Evolutionary conservation across 2,797 vertebrate species (phyloP), one percentile per base, ranked within the genome.

Genomic region (Lagothrix lagotricha): DNA sequence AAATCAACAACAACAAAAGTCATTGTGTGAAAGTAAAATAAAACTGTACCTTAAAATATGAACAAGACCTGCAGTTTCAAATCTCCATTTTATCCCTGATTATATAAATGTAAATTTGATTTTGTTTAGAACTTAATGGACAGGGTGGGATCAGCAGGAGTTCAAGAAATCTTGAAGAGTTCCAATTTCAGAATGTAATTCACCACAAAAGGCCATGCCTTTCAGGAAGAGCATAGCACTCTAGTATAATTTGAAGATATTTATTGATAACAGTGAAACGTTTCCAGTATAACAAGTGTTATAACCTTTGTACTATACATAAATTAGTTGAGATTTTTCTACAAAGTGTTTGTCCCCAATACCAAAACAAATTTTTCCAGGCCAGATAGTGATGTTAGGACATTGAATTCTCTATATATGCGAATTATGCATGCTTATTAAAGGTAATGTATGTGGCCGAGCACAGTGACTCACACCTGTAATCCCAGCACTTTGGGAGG

Each of bases 151-250:
- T 87, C 46, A 92, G 19, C 22, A 96, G 30, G 8, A 91, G 57
- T 92, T 96, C 57, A 97, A 93, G 86, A 97, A 98, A 96, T 3
- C 73, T 8, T 5, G 6, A 82, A 87, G 33, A 83, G 39, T 75
- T 97, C 14, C 96, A 28, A 88, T 2, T 94, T 97, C 80, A 64
- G 36, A 75, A 24, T 84, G 91, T 95, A 96, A 96, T 92, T 96
- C 64, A 97, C 33, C 39, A 82, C 4, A 96, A 77, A 30, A 94
- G 36, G 57, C 33, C 91, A 61, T 0, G 1, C 7, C 8, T 81
- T 41, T 61, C 75, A 83, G 5, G 20, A 95, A 92, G 28, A 90
- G n/a, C 2, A 39, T 24, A 24, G 24, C 3, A 84, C 0, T 48
- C 15, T 95, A 26, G 0, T 96, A 30, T 15, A 9, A 46, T 93